Evolutionary conservation across 2,888 invertebrate genomes (phyloP).

Genomic region (Hemistola chrysoprasaria): DNA sequence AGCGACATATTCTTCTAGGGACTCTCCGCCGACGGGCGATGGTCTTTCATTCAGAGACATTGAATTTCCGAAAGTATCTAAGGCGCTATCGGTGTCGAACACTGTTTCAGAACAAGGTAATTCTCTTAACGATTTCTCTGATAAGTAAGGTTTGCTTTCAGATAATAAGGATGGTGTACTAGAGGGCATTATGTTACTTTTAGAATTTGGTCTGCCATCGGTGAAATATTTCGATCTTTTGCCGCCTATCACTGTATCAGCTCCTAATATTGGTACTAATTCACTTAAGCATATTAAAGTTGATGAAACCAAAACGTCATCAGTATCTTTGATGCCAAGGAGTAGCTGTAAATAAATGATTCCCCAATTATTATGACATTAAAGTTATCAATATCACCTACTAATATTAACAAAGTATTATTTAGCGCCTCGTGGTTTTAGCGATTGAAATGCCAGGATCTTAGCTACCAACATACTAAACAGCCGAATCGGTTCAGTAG

Average conservation of each 20-base stretch:
- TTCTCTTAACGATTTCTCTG: conserved; percentile 53
- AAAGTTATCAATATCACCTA: too few species aligned
- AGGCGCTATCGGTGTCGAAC: conserved; percentile 42
- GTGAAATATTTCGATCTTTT: conserved; percentile 91
- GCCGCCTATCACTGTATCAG: conserved; percentile 92
- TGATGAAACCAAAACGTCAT: conserved; percentile 90
- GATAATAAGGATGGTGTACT: conserved; percentile 25
- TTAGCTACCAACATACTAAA: too few species aligned
- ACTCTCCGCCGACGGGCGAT: conserved; percentile 93
- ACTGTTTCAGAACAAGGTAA: conserved; percentile 60
- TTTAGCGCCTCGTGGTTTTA: too few species aligned
- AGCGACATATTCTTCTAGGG: conserved; percentile 68
- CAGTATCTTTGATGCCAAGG: conserved; percentile 93
- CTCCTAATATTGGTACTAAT: conserved; percentile 92
- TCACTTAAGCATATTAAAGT: conserved; percentile 92
- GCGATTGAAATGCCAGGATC: too few species aligned
- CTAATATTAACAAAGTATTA: too few species aligned
- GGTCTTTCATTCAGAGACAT: conserved; percentile 86
- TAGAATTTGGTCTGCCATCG: conserved; percentile 90
- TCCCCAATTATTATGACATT: too few species aligned
- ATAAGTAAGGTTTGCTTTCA: conserved; percentile 36
- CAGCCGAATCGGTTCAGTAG: too few species aligned
- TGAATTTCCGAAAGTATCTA: conserved; percentile 54
- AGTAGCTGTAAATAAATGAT: conserved; percentile 85
- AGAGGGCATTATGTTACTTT: conserved; percentile 32